Evolutionary conservation across 2,797 vertebrate species (phyloP), one percentile per base, ranked within the genome.

Genomic region (Linurgus olivaceus): DNA sequence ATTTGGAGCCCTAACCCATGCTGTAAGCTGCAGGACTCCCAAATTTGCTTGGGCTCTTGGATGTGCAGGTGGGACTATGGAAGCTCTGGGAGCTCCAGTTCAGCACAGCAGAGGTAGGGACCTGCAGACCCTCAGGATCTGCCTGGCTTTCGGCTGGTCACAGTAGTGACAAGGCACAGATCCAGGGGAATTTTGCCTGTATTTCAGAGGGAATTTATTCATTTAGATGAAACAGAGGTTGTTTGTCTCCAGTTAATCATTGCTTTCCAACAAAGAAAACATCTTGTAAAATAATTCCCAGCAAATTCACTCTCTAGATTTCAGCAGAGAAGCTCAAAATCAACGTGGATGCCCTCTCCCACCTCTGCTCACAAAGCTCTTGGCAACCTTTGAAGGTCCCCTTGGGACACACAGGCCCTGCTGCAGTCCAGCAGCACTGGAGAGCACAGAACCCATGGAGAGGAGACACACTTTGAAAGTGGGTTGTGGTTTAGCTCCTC

Each of bases 171-270:
- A 45, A 92, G 71, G 74, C 73, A 86, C n/a, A 81, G 58, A 62
- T 51, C 80, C 58, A 62, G 73, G 28, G 51, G 35, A 92, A 88
- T 84, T 86, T 18, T 57, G 57, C 50, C 26, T 77, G 48, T 47
- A 31, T 86, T 90, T 90, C 58, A 84, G 70, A 37, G 80, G 62
- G 58, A 86, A 72, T 81, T 55, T 75, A 75, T 68, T 66, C 1
- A 54, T 92, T 95, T 72, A 54, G 54, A 65, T 88, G 86, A 72
- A 92, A 90, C 26, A 88, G 73, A 67, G 45, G 23, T 61, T 67
- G 85, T 13, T 96, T 94, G 67, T 79, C 94, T 94, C 54, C 58
- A 44, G 40, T 75, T 62, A 78, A 88, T 70, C 73, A n/a, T 44
- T 77, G 16, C 51, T 86, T 75, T 29, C 63, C 1, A 2, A 73